Evolutionary conservation across 2,797 vertebrate species (phyloP), one percentile per base, ranked within the genome.

Genomic region (Chromobotia macracanthus): DNA sequence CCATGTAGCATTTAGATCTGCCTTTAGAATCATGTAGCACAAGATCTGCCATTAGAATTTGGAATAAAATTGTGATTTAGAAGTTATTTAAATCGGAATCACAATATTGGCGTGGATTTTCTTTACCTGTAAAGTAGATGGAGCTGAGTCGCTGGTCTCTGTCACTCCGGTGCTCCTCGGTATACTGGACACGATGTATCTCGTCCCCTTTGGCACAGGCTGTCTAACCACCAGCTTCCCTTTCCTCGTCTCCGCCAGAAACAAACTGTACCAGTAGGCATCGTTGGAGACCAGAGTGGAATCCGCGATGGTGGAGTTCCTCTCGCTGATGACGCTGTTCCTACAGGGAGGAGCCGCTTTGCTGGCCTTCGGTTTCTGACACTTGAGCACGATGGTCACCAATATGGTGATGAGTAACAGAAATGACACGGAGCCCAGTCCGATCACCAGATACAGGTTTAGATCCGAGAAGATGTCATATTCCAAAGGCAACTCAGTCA

Each of bases 101-200:
- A n/a, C n/a, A n/a, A n/a, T n/a, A n/a, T n/a, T 13, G 83, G 16
- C 0, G 90, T 85, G 4, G n/a, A n/a, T n/a, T n/a, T n/a, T n/a
- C n/a, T n/a, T n/a, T 70, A 86, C 88, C 51, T 92, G 92, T 70
- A 5, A 93, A 92, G 82, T 94, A 58, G 56, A 92, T 0, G 90
- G 72, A 19, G 91, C 90, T 38, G 91, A 91, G 80, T 83, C 89
- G 25, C 90, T 92, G 0, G 89, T 91, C 13, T 90, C 88, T 3
- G 88, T 87, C 65, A 89, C n/a, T 0, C 88, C 90, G 48, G 89
- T 89, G 21, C 89, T 88, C 72, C 90, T 89, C 0, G 88, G 90
- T 73, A 92, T 6, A 80, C 91, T 92, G 83, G 90, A 92, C 80
- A 90, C 90, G 2, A 89, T 84, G 84, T 90, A 92, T 51, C 90